Base-by-base conservation (phyloP, 2,888 invertebrate species). In the Falcaria lacertinaria region DNA sequence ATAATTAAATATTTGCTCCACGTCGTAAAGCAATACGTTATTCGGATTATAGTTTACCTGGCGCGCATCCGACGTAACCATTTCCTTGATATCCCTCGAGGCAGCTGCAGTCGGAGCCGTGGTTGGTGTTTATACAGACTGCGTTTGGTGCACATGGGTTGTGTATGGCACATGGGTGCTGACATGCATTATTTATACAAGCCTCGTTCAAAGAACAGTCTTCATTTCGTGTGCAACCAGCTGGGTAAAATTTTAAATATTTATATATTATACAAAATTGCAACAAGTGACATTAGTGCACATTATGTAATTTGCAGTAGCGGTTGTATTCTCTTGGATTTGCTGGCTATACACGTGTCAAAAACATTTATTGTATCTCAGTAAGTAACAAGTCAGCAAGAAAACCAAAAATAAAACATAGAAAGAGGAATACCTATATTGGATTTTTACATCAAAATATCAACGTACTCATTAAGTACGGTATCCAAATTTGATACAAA, bases 121-220 rank as follows among this genome's bases (percentile, higher is more conserved):
- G 97, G 67, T 96, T 95, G 41, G 94, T 94, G 81, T 96, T 96
- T 82, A 95, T 92, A 87, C 97, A 97, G 55, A 95, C 92, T 43
- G 96, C 96, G 75, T 96, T 94, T 62, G 92, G 91, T 57, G 93
- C 93, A 74, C 97, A 97, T 42, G 96, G 96, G 74, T 96, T 94
- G 74, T 93, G 94, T 65, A 95, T 91, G 72, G 93, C 94, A 83
- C 97, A 97, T 36, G 97, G 97, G 86, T 94, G 94, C 84, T 95
- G 95, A 79, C 97, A 97, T 79, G 93, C 92, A 72, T 92, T 91
- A 79, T 94, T 93, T 82, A 96, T 93, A 90, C 97, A 97, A 74
- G 95, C 95, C 88, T 97, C 96, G 54, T 94, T 95, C 74, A 94
- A 83, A 53, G 92, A 92, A 83, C 97, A 97, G 74, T 97, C 96